Conservation (phyloP, 1,140 invertebrate species). For the Stegodyphus dumicola region DNA sequence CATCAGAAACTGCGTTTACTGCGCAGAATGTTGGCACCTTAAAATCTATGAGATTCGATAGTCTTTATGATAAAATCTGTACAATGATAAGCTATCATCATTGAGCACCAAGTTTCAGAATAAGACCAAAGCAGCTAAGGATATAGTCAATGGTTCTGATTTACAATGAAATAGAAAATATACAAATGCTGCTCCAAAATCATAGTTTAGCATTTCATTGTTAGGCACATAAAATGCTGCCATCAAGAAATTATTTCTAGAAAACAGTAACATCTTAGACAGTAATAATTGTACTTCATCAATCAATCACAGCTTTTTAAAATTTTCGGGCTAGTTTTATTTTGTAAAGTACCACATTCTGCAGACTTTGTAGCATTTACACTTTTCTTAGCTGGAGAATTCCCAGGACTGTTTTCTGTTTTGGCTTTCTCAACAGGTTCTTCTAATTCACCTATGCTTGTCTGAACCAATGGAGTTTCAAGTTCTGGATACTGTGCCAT, state of each 20-base stretch:
- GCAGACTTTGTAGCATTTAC: too few relatives aligned
- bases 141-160: neutral
- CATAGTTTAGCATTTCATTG: constrained; percentile 10
- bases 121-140: constrained; percentile 13
- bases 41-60: constrained; percentile 56
- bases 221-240: neutral
- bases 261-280: neutral
- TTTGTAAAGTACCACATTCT: neutral
- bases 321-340: constrained; percentile 17
- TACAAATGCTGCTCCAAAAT: constrained; percentile 15
- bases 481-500: constrained; percentile 76
- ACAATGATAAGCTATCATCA: constrained; percentile 40
- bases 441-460: constrained; percentile 81
- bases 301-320: constrained; percentile 52
- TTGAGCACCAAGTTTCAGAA: constrained; percentile 53
- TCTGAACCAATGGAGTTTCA: constrained; percentile 76
- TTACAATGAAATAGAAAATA: constrained; percentile 9
- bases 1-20: neutral
- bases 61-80: constrained; percentile 51
- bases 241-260: neutral
- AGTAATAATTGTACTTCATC: neutral
- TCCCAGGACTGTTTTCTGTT: neutral
- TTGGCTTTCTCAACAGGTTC: constrained; percentile 71
- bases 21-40: constrained; percentile 52
- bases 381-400: constrained; percentile 34